These are phyloP conservation scores for Drosophila lacertosa DNA, from an alignment of 1,140 invertebrate genomes.

Conservation along the genomic window DNA sequence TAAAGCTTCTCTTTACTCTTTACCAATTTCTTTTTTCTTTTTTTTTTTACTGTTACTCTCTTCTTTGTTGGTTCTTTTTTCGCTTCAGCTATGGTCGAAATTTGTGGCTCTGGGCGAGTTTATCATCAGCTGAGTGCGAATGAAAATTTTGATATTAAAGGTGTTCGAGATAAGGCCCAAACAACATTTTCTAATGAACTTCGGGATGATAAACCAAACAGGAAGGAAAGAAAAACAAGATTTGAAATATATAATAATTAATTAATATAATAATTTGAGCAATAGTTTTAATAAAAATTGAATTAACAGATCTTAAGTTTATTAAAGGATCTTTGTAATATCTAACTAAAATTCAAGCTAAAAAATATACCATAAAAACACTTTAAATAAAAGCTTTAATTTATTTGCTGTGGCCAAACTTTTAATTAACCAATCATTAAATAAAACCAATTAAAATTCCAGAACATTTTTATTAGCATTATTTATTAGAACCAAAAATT, in stretches of 20 bases:
- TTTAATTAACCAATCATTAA: neutral
- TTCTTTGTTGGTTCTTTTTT: no score
- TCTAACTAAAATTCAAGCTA: no score
- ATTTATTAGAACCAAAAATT: conserved; percentile 1
- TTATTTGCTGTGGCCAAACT: neutral
- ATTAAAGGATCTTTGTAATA: no score
- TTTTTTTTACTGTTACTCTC: no score
- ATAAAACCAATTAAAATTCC: conserved; percentile 22
- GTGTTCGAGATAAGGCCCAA: conserved; percentile 22
- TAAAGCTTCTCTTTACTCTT: conserved; percentile 41
- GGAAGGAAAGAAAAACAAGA: no score
- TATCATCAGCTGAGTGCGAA: conserved; percentile 44
- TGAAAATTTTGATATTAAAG: conserved; percentile 66
- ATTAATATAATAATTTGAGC: no score
- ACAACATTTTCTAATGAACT: neutral
- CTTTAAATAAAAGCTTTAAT: neutral
- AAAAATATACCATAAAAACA: neutral
- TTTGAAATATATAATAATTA: no score
- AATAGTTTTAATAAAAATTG: no score
- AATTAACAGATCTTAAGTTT: no score
- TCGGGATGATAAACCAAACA: no score
- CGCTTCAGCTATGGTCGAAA: neutral
- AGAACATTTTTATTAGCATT: neutral
- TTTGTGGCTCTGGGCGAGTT: conserved; percentile 18
- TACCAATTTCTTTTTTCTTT: neutral